phyloP scores from a whole-genome alignment of 2,797 vertebrate genomes.

The Acanthurus lineatus region DNA sequence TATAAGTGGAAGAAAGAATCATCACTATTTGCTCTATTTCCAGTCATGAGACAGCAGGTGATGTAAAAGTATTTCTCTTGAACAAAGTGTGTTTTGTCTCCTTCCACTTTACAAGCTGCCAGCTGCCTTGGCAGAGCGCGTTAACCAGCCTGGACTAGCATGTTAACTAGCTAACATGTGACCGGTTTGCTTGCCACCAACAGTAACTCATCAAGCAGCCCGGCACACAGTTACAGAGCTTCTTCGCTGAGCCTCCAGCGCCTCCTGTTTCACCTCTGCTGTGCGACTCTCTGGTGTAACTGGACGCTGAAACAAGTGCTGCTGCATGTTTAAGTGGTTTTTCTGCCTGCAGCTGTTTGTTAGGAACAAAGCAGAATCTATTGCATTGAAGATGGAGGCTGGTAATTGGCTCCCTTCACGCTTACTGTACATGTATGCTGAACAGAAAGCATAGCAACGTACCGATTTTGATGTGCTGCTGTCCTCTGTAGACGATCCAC shows the following conservation, averaged over 20 bases:
- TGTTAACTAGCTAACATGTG: not conserved
- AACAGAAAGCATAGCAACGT: conserved; percentile 41
- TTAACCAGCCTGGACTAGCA: not conserved
- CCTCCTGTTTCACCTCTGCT: not conserved
- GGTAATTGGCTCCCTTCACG: not conserved
- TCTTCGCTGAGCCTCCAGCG: not conserved
- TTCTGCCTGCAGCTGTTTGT: not conserved
- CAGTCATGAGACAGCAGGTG: not conserved
- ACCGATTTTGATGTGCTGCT: conserved; percentile 96
- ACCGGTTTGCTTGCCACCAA: not conserved
- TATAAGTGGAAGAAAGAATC: not conserved
- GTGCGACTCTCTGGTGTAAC: not conserved
- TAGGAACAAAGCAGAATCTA: not conserved
- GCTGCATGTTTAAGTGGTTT: not conserved
- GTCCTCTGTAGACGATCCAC: conserved; percentile 93
- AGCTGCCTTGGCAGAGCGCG: too few species aligned
- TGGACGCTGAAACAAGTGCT: not conserved
- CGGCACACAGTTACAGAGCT: not conserved
- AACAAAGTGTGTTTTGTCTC: too few species aligned
- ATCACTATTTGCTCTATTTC: not conserved
- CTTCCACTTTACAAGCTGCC: too few species aligned
- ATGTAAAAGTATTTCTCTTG: not conserved
- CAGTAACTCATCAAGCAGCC: not conserved
- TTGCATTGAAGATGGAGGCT: not conserved
- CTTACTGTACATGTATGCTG: not conserved